Evolutionary conservation across 2,888 invertebrate genomes (phyloP).

Genomic region (Sialis fuliginosa): DNA sequence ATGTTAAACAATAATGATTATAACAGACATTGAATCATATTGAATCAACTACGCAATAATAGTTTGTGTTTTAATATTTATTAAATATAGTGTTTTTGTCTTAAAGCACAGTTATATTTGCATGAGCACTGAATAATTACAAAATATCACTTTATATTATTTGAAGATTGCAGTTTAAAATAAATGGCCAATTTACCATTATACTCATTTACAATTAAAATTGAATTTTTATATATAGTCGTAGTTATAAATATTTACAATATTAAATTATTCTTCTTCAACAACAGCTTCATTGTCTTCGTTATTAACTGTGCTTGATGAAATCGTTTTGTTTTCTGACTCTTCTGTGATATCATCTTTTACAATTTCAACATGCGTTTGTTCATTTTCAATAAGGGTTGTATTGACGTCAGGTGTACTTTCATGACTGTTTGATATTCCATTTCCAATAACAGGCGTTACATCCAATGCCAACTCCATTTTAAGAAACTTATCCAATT

Average conservation of each 20-base stretch:
- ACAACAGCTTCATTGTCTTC: conserved; percentile 11
- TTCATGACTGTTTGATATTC: conserved; percentile 11
- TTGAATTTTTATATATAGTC: too few species aligned
- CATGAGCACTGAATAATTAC: too few species aligned
- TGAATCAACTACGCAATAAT: too few species aligned
- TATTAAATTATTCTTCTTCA: conserved; percentile 5
- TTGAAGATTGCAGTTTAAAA: too few species aligned
- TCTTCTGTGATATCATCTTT: conserved; percentile 9
- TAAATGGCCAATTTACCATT: too few species aligned
- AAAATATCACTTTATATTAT: too few species aligned
- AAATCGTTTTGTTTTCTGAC: conserved; percentile 8
- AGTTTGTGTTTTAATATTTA: too few species aligned
- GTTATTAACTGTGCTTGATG: conserved; percentile 9
- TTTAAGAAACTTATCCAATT: conserved; percentile 74
- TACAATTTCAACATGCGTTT: conserved; percentile 9
- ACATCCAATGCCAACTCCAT: conserved; percentile 40
- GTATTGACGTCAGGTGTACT: conserved; percentile 12
- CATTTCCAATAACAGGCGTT: conserved; percentile 20
- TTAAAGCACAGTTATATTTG: too few species aligned
- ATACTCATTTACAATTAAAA: too few species aligned
- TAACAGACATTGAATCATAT: too few species aligned
- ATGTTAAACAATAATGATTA: too few species aligned
- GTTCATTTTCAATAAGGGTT: conserved; percentile 9
- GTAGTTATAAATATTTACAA: neutral
- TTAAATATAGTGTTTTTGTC: too few species aligned